Percentiles rank a stretch among this genome's conserved stretches.
These are phyloP conservation scores for Hesperia comma DNA, from an alignment of 2,888 invertebrate species.

Conservation along the genomic window DNA sequence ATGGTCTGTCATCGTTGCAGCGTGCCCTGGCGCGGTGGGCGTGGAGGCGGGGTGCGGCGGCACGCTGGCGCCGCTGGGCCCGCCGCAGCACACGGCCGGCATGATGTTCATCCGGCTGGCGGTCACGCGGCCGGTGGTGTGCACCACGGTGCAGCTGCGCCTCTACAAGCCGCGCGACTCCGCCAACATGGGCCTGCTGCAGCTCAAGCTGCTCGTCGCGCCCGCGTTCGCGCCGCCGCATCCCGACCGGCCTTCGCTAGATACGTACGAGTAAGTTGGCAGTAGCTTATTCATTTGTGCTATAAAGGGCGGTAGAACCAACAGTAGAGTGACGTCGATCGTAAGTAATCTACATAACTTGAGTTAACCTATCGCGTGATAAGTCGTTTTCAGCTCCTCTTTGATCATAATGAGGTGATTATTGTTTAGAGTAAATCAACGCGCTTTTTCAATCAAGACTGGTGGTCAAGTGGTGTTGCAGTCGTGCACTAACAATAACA, in stretches of 20 bases:
- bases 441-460: too few relatives aligned
- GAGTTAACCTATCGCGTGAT: too few relatives aligned
- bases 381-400: too few relatives aligned
- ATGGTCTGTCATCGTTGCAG: conserved; percentile 59
- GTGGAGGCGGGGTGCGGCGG: conserved; percentile 93
- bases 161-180: conserved; percentile 93
- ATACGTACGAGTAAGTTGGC: conserved; percentile 48
- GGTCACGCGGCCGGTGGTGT: conserved; percentile 92
- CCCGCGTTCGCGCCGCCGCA: conserved; percentile 87
- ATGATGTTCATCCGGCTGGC: conserved; percentile 94
- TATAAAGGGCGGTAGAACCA: background rate
- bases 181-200: conserved; percentile 94
- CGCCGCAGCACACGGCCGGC: conserved; percentile 94
- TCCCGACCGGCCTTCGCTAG: conserved; percentile 67
- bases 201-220: conserved; percentile 92
- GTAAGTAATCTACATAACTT: too few relatives aligned
- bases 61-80: conserved; percentile 91
- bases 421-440: too few relatives aligned
- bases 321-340: too few relatives aligned
- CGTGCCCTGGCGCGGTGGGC: conserved; percentile 95
- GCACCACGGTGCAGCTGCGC: conserved; percentile 90
- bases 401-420: too few relatives aligned
- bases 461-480: too few relatives aligned
- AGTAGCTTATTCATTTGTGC: background rate
- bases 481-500: too few relatives aligned